Percentiles rank a stretch among this genome's conserved stretches.
phyloP scores from a whole-genome alignment of 1,140 invertebrate genomes.

The Drosophila albomicans region DNA sequence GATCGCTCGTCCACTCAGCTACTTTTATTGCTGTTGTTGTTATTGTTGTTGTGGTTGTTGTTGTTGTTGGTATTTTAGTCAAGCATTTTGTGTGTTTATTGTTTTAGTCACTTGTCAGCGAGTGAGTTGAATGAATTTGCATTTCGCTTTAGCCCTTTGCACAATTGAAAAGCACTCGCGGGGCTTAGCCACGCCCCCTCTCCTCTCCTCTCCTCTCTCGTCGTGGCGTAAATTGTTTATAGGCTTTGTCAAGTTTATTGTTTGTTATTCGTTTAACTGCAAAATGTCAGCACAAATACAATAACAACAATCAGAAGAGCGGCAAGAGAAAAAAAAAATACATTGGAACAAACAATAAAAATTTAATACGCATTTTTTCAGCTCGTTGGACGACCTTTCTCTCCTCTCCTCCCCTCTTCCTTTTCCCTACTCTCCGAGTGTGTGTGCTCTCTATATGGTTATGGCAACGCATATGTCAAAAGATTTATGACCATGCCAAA shows the following conservation, averaged over 20 bases:
- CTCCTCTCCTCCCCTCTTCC: neutral
- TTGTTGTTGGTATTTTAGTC: slow-evolving; percentile 43
- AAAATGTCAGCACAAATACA: slow-evolving; percentile 29
- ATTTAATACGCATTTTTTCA: slow-evolving; percentile 64
- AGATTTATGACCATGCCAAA: slow-evolving; percentile 77
- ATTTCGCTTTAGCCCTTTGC: slow-evolving; percentile 43
- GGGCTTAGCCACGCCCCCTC: neutral
- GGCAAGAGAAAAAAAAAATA: slow-evolving; percentile 8
- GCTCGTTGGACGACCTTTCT: slow-evolving; percentile 29
- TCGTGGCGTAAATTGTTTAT: slow-evolving; percentile 39
- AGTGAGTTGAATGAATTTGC: slow-evolving; percentile 36
- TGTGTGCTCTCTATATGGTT: slow-evolving; percentile 40
- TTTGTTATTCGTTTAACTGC: slow-evolving; percentile 45
- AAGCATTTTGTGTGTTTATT: slow-evolving; percentile 68
- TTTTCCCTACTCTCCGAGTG: neutral
- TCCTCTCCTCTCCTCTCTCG: neutral
- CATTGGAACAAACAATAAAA: slow-evolving; percentile 63
- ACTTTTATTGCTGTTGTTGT: too few species aligned
- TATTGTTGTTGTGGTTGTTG: slow-evolving; percentile 42
- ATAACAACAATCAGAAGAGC: slow-evolving; percentile 5
- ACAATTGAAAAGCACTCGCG: slow-evolving; percentile 30
- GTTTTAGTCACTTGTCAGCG: slow-evolving; percentile 71
- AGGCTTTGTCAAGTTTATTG: slow-evolving; percentile 48
- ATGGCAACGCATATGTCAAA: slow-evolving; percentile 73
- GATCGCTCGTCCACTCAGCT: neutral